Base-by-base conservation (phyloP, 1,140 invertebrate species). In the Augochlora pura region DNA sequence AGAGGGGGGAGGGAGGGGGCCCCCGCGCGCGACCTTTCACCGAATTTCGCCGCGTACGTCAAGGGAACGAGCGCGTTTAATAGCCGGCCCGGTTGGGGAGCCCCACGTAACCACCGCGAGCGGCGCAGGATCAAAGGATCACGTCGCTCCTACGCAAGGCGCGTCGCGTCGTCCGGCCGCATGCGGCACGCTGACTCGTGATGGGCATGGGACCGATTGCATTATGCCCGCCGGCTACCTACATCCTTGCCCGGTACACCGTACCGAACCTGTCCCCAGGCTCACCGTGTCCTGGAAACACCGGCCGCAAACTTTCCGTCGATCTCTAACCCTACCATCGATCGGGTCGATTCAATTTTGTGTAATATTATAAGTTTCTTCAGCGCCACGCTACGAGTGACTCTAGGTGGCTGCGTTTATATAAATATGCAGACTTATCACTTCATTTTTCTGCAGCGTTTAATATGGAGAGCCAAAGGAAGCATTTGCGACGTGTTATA, bases 181-280 rank as follows among this genome's bases (percentile, higher is more conserved):
- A 32, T 49, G 75, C 39, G 72, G 71, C 67, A 59, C 70, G 70
- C 66, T 86, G 81, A 67, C 80, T 85, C 84, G 84, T 86, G 84
- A 86, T 86, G 72, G 84, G 84, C 84, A 86, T 86, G 70, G 80
- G 71, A 85, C 84, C 80, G 83, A 86, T 86, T 86, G 80, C 80
- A 86, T 86, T 86, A 86, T 82, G 80, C 16, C 59, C 65, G 46
- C 25, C 52, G 38, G 54, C 25, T 52, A 21, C 39, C 21, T 39
- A 12, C n/a, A 59, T 52, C n/a, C 42, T 71, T 32, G n/a, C 57
- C 49, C 52, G 42, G 52, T n/a, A 64, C 39, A 73, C 16, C 16
- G 25, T 7, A 12, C 14, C 64, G 10, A 46, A 23, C 46, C n/a
- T 4, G 39, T 68, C 32, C 32, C 16, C 46, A 12, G 42, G 42